These are phyloP conservation scores for Gandaritis pyraliata DNA, from an alignment of 2,888 invertebrate species.

Conservation along the genomic window DNA sequence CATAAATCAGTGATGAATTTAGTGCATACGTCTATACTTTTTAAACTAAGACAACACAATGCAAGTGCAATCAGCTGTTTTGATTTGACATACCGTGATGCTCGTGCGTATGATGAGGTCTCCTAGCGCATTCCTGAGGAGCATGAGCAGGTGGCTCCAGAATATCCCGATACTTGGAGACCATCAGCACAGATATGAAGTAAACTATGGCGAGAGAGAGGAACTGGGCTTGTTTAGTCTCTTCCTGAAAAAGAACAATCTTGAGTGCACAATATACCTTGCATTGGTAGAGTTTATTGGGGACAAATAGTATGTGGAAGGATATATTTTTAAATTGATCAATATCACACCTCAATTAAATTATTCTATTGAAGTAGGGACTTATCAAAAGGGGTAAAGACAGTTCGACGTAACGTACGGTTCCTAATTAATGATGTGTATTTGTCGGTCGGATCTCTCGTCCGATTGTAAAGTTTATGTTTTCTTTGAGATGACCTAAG, in stretches of 20 bases:
- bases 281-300: slow-evolving; percentile 14
- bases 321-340: neutral
- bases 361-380: no score
- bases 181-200: slow-evolving; percentile 99
- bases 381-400: no score
- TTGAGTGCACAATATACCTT: slow-evolving; percentile 36
- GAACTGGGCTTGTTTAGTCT: slow-evolving; percentile 99
- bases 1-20: neutral
- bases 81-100: slow-evolving; percentile 67
- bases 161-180: slow-evolving; percentile 99
- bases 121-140: slow-evolving; percentile 70
- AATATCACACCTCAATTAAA: no score
- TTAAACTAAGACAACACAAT: slow-evolving; percentile 12
- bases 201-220: slow-evolving; percentile 99
- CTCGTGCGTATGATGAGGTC: slow-evolving; percentile 71
- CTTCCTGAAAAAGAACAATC: slow-evolving; percentile 90
- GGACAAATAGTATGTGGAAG: neutral
- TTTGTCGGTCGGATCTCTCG: no score
- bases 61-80: slow-evolving; percentile 13
- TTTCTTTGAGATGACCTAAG: no score
- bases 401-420: no score
- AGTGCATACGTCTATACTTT: neutral
- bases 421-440: no score
- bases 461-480: no score
- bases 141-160: slow-evolving; percentile 93